Evolutionary conservation across 2,888 invertebrate genomes (phyloP).

Genomic region (Drosophila meridionalis): DNA sequence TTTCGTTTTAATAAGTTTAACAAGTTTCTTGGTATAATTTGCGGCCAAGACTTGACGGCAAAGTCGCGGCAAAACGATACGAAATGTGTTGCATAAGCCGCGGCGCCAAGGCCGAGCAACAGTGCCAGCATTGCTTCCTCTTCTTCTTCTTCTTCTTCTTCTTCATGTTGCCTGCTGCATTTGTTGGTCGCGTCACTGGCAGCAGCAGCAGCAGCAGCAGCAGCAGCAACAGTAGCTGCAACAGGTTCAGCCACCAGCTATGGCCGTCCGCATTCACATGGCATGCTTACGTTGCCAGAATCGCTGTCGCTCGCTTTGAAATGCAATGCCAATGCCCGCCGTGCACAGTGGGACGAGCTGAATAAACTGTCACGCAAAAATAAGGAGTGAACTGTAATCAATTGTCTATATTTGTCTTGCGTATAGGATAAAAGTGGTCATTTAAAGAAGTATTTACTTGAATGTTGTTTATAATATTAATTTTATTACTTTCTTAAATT

Average conservation of each 20-base stretch:
- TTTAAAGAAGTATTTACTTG: not conserved
- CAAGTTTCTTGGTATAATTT: constrained; percentile 81
- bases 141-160: not conserved
- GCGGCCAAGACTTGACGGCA: constrained; percentile 58
- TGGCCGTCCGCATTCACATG: constrained; percentile 25
- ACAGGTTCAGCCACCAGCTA: constrained; percentile 41
- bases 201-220: not conserved
- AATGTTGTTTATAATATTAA: too few species aligned
- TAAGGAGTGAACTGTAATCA: not conserved
- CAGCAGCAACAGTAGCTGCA: constrained; percentile 19
- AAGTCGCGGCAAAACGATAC: constrained; percentile 38
- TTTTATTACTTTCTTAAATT: too few species aligned
- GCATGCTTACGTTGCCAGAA: constrained; percentile 39
- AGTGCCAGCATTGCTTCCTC: constrained; percentile 12
- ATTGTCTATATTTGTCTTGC: not conserved
- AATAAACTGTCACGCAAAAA: too few species aligned
- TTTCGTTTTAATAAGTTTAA: constrained; percentile 80
- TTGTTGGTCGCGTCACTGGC: constrained; percentile 17
- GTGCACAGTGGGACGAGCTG: constrained; percentile 27
- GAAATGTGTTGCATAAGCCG: constrained; percentile 47
- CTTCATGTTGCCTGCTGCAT: not conserved
- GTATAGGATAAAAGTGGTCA: not conserved
- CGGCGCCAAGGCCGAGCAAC: constrained; percentile 28
- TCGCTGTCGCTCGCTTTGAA: constrained; percentile 42
- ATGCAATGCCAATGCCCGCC: constrained; percentile 36